Evolutionary conservation across 2,113 vertebrate genomes (phyloP), one percentile per base, ranked within the genome.

Genomic region (Syrmaticus mikado): DNA sequence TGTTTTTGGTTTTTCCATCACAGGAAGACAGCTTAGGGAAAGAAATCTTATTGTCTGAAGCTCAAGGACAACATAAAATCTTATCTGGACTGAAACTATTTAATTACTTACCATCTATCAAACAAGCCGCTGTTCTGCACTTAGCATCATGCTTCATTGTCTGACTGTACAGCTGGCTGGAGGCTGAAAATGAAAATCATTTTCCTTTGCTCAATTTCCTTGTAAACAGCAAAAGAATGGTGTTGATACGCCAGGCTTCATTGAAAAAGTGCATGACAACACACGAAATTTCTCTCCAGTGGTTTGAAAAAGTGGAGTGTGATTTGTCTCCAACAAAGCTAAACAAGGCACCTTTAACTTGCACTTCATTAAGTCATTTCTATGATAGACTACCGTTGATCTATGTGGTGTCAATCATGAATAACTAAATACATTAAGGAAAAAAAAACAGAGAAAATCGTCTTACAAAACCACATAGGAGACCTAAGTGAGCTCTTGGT

Each of bases 121-220:
- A 87, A 53, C 87, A 94, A 85, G 85, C 61, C 83, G 85, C 76
- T 83, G 61, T 57, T 90, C 85, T 65, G 82, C 91, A 78, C 94
- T 91, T 75, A 88, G 45, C 87, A 72, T 92, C 57, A 48, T 45
- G 79, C 82, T 94, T 85, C 87, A 84, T 90, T 96, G 93, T 91
- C 93, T 94, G 79, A 74, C 53, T 68, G 61, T 38, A 68, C 52
- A 84, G 76, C 92, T 84, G 87, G 45, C 90, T 82, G 76, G 80
- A 91, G 85, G 65, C 76, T 91, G 79, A 93, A 89, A 92, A 17
- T 78, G 65, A 92, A 96, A 95, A 96, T 93, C 1, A 90, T 85
- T 95, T 95, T 81, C 70, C 87, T 94, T 90, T 93, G 85, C 94
- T 93, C 95, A 95, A 83, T 96, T 94, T 94, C 76, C 82, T 94